Base-by-base conservation (phyloP, 2,113 vertebrate species). In the Sapajus apella region DNA sequence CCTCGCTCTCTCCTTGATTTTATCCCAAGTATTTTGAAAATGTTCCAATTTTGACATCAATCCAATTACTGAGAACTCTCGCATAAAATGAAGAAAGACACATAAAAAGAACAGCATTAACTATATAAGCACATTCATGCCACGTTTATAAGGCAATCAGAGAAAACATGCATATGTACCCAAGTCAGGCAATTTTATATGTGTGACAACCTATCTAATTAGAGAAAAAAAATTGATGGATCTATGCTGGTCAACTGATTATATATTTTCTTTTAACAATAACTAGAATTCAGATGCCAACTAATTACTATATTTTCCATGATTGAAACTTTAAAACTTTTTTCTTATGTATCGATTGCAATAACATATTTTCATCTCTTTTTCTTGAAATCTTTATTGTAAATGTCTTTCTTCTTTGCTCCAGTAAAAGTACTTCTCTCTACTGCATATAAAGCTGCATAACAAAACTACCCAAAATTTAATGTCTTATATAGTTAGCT, bases 1-100 rank as follows among this genome's bases (percentile, higher is more conserved):
- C 85, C 73, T 97, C 17, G 0, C 27, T 93, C 91, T 97, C 94
- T 96, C 86, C 79, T 95, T 96, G 93, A 96, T 97, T 96, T 98
- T 96, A 95, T 97, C 91, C 70, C 94, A 96, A 97, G 81, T 91
- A 95, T 91, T 97, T 96, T 95, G 88, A 96, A 97, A 97, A 85
- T 76, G 81, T 95, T 95, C 96, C 88, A 96, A 6, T 96, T 97
- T 95, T 97, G 94, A 96, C 75, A 97, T 91, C 84, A 64, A 87
- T 96, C 89, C 95, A 97, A 89, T 91, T 95, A 61, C 91, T 75
- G 83, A 94, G 82, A 97, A 95, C 89, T 97, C 85, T 94, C 94
- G 83, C 93, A 91, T 84, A 95, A 97, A 97, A 96, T 96, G 95
- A 96, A 95, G 64, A 96, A 96, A 97, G 93, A 83, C 66, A 95